A percentile compares a stretch with the other conserved stretches of the same genome.
Conservation (phyloP, 1,140 invertebrate genomes). For the Metopolophium dirhodum region DNA sequence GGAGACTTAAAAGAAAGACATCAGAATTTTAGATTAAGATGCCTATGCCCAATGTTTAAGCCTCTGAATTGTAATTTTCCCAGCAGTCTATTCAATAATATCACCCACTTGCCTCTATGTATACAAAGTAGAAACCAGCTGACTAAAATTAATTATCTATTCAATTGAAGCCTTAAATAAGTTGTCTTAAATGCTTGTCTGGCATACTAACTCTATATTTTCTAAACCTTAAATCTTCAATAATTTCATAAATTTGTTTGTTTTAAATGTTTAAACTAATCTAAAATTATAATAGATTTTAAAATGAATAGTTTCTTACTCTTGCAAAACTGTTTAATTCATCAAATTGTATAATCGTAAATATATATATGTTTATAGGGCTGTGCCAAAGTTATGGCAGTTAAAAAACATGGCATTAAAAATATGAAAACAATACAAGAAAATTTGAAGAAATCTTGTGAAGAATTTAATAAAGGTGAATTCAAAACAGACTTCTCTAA, state of each 20-base stretch:
- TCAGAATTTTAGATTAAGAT: background rate
- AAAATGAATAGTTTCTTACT: background rate
- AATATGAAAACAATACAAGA: background rate
- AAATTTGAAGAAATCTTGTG: background rate
- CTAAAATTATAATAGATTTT: background rate
- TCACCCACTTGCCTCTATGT: background rate
- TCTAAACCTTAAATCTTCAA: background rate
- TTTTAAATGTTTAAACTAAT: background rate
- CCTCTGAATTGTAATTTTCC: background rate
- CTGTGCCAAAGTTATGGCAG: background rate
- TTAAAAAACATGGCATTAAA: background rate
- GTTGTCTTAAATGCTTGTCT: background rate
- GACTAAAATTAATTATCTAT: background rate
- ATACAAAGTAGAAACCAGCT: background rate
- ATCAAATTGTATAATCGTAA: background rate
- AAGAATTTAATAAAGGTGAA: background rate
- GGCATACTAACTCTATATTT: background rate
- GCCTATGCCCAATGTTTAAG: background rate
- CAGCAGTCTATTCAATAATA: background rate
- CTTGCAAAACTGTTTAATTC: background rate
- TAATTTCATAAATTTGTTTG: background rate
- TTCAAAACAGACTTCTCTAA: background rate
- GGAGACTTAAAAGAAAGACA: background rate
- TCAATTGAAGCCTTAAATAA: background rate
- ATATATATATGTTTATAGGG: conserved; percentile 13